Conservation (phyloP, 1,140 invertebrate species). For the Saccostrea glomerata region DNA sequence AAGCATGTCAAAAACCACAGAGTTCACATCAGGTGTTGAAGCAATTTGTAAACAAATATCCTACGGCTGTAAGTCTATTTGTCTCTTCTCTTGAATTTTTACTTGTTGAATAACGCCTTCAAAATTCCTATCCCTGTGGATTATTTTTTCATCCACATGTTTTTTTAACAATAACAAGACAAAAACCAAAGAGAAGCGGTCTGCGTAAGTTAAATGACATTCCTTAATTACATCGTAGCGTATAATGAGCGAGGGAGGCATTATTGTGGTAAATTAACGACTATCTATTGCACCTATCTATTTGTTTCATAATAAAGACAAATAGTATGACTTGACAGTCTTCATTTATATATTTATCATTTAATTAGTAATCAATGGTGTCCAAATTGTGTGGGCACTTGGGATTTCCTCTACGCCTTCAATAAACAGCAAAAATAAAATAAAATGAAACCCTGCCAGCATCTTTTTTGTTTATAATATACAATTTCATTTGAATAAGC, state of each 20-base stretch:
- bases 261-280: not conserved
- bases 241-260: not conserved
- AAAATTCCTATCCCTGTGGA: too few species aligned
- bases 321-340: not conserved
- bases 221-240: not conserved
- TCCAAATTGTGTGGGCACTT: not conserved
- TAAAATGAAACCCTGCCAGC: not conserved
- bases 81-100: not conserved
- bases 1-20: not conserved
- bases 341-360: not conserved
- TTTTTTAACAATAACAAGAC: too few species aligned
- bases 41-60: not conserved
- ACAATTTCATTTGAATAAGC: too few species aligned
- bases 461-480: too few species aligned
- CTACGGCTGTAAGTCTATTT: not conserved
- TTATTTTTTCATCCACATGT: too few species aligned
- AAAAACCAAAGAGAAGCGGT: too few species aligned
- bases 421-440: too few species aligned
- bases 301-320: not conserved
- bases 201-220: too few species aligned
- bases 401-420: not conserved
- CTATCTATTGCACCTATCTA: constrained; percentile 3
- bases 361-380: not conserved
- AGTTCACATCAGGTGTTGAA: not conserved
- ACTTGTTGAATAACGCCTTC: not conserved